Conservation (phyloP, 2,888 invertebrate genomes). For the Heterodera filipjevi region DNA sequence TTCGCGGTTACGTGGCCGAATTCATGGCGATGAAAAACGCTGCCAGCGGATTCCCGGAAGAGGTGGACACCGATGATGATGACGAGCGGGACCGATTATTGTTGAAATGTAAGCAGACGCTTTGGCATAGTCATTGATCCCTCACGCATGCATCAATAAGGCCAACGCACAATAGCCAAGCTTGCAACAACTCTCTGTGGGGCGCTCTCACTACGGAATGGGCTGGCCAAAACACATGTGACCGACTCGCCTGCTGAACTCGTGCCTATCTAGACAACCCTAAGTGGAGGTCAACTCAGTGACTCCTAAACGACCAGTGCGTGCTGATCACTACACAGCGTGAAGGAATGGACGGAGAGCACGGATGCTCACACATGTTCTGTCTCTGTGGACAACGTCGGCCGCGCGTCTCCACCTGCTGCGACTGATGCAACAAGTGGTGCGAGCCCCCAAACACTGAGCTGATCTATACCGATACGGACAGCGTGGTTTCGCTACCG, state of each 20-base stretch:
- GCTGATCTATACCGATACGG: no score
- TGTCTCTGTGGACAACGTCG: no score
- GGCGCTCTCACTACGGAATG: conserved; percentile 24
- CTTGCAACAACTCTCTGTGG: conserved; percentile 16
- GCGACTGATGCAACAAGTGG: no score
- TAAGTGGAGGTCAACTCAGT: not conserved
- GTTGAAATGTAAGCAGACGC: not conserved
- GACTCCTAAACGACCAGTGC: conserved; percentile 7
- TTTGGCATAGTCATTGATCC: conserved; percentile 22
- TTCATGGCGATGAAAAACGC: conserved; percentile 10
- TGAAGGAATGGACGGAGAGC: no score
- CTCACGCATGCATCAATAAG: not conserved
- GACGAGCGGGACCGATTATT: conserved; percentile 1
- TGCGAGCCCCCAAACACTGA: no score
- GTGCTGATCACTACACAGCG: conserved; percentile 16
- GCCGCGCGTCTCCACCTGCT: no score
- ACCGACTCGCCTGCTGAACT: conserved; percentile 2
- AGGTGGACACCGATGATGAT: conserved; percentile 12
- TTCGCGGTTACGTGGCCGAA: conserved; percentile 22
- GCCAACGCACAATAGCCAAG: conserved; percentile 12
- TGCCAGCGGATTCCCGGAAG: conserved; percentile 22
- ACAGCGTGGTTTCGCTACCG: no score
- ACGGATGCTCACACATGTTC: no score
- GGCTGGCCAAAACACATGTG: not conserved
- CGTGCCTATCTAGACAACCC: conserved; percentile 1